A percentile compares a stretch with the other conserved stretches of the same genome.
Conservation (phyloP, 2,888 invertebrate species). For the Drosophila macrothrix region DNA sequence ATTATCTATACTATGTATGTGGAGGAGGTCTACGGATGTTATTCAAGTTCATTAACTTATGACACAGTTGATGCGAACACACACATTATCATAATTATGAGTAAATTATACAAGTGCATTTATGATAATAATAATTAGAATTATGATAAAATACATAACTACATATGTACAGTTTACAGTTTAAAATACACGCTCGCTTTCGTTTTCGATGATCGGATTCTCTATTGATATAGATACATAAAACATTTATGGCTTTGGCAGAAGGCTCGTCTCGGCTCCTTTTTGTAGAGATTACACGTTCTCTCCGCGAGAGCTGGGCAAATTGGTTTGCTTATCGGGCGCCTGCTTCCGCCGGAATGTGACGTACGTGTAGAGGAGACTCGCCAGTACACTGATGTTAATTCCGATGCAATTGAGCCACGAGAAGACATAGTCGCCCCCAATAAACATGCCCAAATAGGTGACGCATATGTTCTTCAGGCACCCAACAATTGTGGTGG, state of each 20-base stretch:
- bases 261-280: conserved; percentile 28
- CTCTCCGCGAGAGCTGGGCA: conserved; percentile 78
- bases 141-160: conserved; percentile 57
- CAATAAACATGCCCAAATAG: conserved; percentile 98
- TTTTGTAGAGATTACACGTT: conserved; percentile 65
- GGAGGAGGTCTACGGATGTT: conserved; percentile 39
- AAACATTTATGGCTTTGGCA: conserved; percentile 69
- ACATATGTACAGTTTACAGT: conserved; percentile 54
- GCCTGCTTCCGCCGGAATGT: conserved; percentile 88
- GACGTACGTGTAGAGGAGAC: conserved; percentile 94
- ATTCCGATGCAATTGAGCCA: conserved; percentile 97
- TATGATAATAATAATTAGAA: conserved; percentile 21
- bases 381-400: conserved; percentile 96
- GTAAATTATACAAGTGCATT: conserved; percentile 57
- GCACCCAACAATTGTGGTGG: conserved; percentile 99
- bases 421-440: conserved; percentile 98
- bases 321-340: conserved; percentile 82
- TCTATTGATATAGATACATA: conserved; percentile 35
- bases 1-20: conserved; percentile 44
- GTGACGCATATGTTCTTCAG: conserved; percentile 99
- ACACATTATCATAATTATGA: conserved; percentile 27
- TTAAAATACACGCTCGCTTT: conserved; percentile 20
- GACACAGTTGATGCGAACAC: conserved; percentile 47
- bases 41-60: conserved; percentile 34
- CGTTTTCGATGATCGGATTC: conserved; percentile 15